Percentiles rank a stretch among this genome's conserved stretches.
These are phyloP conservation scores for Rhagonycha lutea DNA, from an alignment of 2,888 invertebrate genomes.

Conservation along the genomic window DNA sequence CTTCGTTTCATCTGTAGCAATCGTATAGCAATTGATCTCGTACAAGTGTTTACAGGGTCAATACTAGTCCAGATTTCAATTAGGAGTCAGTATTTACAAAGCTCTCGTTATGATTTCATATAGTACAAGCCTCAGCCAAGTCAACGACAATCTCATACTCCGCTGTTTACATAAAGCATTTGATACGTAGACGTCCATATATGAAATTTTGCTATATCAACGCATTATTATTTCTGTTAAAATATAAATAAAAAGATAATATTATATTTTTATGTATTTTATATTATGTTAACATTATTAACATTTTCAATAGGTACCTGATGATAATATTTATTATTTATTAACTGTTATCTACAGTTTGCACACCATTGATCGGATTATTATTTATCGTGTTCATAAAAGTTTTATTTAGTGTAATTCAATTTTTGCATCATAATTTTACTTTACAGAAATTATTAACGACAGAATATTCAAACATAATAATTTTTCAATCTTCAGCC, in stretches of 20 bases:
- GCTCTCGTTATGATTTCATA: constrained; percentile 58
- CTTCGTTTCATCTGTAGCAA: constrained; percentile 45
- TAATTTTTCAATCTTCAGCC: no score
- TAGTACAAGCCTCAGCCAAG: constrained; percentile 48
- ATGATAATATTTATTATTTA: neutral
- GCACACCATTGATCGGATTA: neutral
- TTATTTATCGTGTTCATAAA: neutral
- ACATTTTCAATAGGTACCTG: neutral
- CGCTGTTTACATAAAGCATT: constrained; percentile 38
- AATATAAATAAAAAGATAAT: neutral
- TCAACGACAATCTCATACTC: constrained; percentile 41
- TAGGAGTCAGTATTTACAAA: constrained; percentile 55
- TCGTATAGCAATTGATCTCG: constrained; percentile 50
- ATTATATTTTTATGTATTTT: neutral
- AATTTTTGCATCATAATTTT: neutral
- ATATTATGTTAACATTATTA: neutral
- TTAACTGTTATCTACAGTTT: neutral
- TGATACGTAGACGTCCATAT: constrained; percentile 28
- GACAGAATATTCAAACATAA: no score
- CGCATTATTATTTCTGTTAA: constrained; percentile 2
- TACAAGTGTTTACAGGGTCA: constrained; percentile 57
- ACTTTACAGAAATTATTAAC: neutral
- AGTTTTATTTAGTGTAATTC: neutral
- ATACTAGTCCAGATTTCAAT: constrained; percentile 56
- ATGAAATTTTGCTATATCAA: constrained; percentile 1